phyloP scores from a whole-genome alignment of 2,888 invertebrate species.

The Diarsia brunnea region DNA sequence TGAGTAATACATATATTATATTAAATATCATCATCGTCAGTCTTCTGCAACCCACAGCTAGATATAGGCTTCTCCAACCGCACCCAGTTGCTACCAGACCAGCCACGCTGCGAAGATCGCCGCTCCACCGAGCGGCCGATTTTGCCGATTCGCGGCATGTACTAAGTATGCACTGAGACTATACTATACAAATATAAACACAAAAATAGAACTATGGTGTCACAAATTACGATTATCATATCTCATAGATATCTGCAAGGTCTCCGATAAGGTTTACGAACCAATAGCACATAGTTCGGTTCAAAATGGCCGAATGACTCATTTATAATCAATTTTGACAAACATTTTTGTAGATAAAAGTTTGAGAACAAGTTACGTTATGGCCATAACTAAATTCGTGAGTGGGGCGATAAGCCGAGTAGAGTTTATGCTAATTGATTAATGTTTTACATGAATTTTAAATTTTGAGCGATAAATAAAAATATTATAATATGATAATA shows the following conservation, averaged over 20 bases:
- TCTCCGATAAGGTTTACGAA: constrained; percentile 17
- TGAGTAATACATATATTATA: too few relatives aligned
- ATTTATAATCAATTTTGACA: constrained; percentile 17
- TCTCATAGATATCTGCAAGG: constrained; percentile 30
- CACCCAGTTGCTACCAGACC: too few relatives aligned
- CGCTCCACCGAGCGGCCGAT: too few relatives aligned
- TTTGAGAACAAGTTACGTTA: background rate
- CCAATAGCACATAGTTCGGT: background rate
- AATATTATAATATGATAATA: background rate
- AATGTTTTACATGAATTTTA: background rate
- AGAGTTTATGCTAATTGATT: background rate
- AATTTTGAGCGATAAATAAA: background rate
- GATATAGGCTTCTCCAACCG: too few relatives aligned
- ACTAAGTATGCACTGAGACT: too few relatives aligned
- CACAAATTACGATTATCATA: constrained; percentile 15
- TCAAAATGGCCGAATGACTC: constrained; percentile 16
- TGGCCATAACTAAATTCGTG: background rate
- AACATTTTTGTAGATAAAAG: constrained; percentile 5
- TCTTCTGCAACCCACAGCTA: too few relatives aligned
- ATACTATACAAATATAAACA: background rate
- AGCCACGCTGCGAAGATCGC: too few relatives aligned
- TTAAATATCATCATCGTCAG: too few relatives aligned
- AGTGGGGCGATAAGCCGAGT: background rate
- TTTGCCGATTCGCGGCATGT: too few relatives aligned
- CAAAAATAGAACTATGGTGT: constrained; percentile 2